These are phyloP conservation scores for Theropithecus gelada DNA, from an alignment of 2,113 vertebrate species.

Conservation along the genomic window DNA sequence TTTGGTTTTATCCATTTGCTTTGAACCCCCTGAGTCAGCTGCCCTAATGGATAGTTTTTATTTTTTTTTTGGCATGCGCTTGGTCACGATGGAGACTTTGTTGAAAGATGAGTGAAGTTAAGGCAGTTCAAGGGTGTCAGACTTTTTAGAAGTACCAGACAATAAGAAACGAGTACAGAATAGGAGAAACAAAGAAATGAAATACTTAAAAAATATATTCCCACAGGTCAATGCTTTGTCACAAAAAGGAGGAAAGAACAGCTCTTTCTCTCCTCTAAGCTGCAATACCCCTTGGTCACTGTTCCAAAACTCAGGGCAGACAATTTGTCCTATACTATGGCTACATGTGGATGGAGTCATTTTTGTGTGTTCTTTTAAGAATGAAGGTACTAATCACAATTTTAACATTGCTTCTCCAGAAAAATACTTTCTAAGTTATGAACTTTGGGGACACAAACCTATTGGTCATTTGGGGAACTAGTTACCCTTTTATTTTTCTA, in stretches of 20 bases:
- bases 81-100: not conserved
- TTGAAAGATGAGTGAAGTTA: not conserved
- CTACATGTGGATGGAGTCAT: not conserved
- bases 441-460: constrained; percentile 28
- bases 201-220: not conserved
- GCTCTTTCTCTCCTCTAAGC: not conserved
- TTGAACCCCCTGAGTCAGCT: not conserved
- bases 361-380: not conserved
- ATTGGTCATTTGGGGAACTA: constrained; percentile 58
- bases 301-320: not conserved
- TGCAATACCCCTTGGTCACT: not conserved
- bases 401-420: not conserved
- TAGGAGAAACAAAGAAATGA: not conserved
- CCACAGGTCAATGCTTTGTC: not conserved
- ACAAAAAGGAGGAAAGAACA: not conserved
- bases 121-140: not conserved
- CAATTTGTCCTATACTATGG: not conserved
- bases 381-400: not conserved
- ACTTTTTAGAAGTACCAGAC: not conserved
- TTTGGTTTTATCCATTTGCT: not conserved
- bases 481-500: constrained; percentile 76
- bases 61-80: not conserved
- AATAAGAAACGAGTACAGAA: not conserved
- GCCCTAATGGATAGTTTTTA: not conserved
- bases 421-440: constrained; percentile 6